Base-by-base conservation (phyloP, 2,113 vertebrate species). In the Eptesicus fuscus region DNA sequence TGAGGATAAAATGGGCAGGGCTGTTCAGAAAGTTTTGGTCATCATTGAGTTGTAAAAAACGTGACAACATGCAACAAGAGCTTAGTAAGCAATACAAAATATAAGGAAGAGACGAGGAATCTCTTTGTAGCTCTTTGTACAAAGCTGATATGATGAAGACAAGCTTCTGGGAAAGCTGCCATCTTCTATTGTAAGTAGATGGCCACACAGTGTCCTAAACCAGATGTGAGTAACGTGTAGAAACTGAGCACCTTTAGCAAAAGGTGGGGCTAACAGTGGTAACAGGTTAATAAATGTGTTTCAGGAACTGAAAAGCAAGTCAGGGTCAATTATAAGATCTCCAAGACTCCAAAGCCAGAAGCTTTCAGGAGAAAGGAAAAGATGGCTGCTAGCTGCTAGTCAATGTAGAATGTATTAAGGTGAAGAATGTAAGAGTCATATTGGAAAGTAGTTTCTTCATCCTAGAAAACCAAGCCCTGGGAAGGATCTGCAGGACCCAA, bases 281-380 rank as follows among this genome's bases (percentile, higher is more conserved):
- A 91, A 85, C 5, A 32, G 37, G 56, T 42, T 90, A 93, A 88
- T 32, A 70, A 77, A 83, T 83, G 2, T 16, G 89, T 87, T 96
- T 83, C 4, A 83, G 47, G 53, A 79, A 18, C 5, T 40, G 28
- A 95, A 63, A 94, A 61, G 67, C 47, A 76, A 78, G 30, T 71
- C 23, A 59, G 76, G 7, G 11, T 83, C 28, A 95, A 73, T 4
- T 4, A 0, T 76, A 70, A 67, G 37, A 89, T 74, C 85, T 73
- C 77, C 13, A 93, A 88, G 47, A 91, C 35, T 93, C 42, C 37
- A 92, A 90, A 83, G 70, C 40, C 49, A 91, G 65, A 89, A 51
- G 49, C 5, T 28, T 93, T 88, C 32, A 51, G 78, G 56, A 93
- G 32, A 82, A 82, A 77, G 32, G 25, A 76, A 65, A 93, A 80